Conservation (phyloP, 2,888 invertebrate species). For the Dicranocentrus wangi region DNA sequence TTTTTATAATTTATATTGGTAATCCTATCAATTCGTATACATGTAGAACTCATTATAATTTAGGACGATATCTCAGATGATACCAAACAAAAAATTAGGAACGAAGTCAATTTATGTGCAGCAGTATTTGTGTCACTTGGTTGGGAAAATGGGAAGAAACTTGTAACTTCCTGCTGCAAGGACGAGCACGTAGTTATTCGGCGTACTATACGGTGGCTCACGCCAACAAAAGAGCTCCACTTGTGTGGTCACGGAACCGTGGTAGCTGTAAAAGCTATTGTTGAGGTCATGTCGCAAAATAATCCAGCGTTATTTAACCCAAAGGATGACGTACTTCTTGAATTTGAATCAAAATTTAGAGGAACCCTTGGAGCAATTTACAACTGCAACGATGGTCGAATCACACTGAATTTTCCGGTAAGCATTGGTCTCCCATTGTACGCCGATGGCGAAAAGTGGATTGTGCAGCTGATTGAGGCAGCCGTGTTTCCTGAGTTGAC, state of each 20-base stretch:
- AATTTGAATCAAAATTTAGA: conserved; percentile 43
- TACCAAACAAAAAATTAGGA: conserved; percentile 76
- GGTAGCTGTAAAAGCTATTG: conserved; percentile 76
- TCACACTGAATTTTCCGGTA: conserved; percentile 48
- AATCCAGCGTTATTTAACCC: conserved; percentile 57
- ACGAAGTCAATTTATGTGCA: conserved; percentile 78
- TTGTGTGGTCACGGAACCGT: conserved; percentile 78
- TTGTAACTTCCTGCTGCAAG: not conserved
- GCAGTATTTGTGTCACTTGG: conserved; percentile 76
- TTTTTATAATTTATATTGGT: no score
- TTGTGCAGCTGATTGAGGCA: conserved; percentile 68
- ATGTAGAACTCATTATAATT: no score
- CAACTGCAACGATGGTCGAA: conserved; percentile 38
- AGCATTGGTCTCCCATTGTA: conserved; percentile 66
- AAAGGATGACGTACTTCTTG: conserved; percentile 40
- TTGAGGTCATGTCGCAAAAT: conserved; percentile 74
- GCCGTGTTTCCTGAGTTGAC: conserved; percentile 67
- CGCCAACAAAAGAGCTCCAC: conserved; percentile 76
- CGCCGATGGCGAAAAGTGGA: conserved; percentile 66
- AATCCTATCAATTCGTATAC: no score
- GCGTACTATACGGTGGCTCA: conserved; percentile 77
- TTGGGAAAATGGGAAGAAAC: conserved; percentile 33
- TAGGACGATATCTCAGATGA: conserved; percentile 75
- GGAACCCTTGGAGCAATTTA: conserved; percentile 43
- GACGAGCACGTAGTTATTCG: not conserved